These are phyloP conservation scores for Euzophera pinguis DNA, from an alignment of 2,888 invertebrate genomes.

Conservation along the genomic window DNA sequence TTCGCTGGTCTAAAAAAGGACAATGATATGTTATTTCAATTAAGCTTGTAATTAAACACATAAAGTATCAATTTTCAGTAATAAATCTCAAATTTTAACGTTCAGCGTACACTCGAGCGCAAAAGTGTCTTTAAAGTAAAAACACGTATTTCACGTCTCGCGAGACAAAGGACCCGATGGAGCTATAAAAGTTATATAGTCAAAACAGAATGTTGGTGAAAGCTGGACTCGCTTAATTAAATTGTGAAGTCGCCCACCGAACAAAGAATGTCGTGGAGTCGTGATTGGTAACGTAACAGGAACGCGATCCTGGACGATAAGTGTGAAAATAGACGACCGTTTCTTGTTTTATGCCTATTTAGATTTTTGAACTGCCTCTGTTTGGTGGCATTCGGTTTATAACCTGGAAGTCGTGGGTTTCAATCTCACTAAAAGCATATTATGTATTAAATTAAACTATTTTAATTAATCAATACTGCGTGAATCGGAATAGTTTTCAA, in stretches of 20 bases:
- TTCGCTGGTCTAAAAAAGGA: no score
- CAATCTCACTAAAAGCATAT: no score
- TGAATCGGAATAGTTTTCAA: no score
- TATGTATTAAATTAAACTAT: no score
- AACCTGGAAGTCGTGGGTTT: no score
- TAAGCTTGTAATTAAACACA: not conserved
- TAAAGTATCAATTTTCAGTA: not conserved
- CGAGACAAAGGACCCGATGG: conserved; percentile 15
- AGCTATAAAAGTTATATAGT: conserved; percentile 19
- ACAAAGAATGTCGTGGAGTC: conserved; percentile 18
- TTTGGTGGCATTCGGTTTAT: no score
- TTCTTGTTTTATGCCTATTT: not conserved
- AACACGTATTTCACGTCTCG: conserved; percentile 10
- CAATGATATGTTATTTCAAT: not conserved
- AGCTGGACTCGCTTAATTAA: conserved; percentile 19
- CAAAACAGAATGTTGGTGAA: conserved; percentile 18
- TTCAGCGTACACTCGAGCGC: conserved; percentile 10
- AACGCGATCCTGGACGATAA: conserved; percentile 4
- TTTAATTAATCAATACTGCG: no score
- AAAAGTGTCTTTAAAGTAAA: conserved; percentile 9
- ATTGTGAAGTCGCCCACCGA: conserved; percentile 16
- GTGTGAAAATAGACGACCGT: not conserved
- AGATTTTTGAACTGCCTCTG: no score
- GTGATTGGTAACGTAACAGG: conserved; percentile 16
- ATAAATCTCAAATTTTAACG: not conserved